Percentiles rank a stretch among this genome's conserved stretches.
phyloP scores from a whole-genome alignment of 1,140 invertebrate genomes.

The Hestina assimilis region DNA sequence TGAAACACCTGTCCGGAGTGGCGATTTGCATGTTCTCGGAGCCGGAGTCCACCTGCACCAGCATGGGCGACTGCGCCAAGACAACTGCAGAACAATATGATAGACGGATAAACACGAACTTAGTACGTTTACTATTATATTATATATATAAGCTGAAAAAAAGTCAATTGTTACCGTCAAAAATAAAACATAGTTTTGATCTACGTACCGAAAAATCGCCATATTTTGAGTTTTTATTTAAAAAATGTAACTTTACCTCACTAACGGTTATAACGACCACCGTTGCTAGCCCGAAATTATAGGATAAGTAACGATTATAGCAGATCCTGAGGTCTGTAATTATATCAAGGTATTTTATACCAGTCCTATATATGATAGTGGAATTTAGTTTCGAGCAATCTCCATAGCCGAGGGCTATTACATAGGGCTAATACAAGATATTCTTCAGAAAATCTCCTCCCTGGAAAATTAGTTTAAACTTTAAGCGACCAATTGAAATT shows the following conservation, averaged over 20 bases:
- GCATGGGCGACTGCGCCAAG: slow-evolving; percentile 25
- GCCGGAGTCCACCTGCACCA: slow-evolving; percentile 32
- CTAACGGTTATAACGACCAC: not conserved
- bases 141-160: slow-evolving; percentile 45
- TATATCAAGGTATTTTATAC: no score
- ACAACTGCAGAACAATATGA: slow-evolving; percentile 47
- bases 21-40: slow-evolving; percentile 45
- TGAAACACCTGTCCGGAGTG: slow-evolving; percentile 27
- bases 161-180: slow-evolving; percentile 21
- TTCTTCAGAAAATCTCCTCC: no score
- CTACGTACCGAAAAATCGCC: slow-evolving; percentile 8
- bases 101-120: slow-evolving; percentile 47
- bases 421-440: no score
- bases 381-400: no score
- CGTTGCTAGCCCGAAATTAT: no score
- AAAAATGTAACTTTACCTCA: slow-evolving; percentile 8
- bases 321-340: no score
- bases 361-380: no score
- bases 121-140: slow-evolving; percentile 14
- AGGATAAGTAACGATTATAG: no score
- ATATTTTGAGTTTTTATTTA: not conserved
- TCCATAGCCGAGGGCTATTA: no score
- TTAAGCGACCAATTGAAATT: no score
- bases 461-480: no score
- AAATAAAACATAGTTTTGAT: not conserved